Base-by-base conservation (phyloP, 2,797 vertebrate genomes). In the Cryptoblepharus egeriae region DNA sequence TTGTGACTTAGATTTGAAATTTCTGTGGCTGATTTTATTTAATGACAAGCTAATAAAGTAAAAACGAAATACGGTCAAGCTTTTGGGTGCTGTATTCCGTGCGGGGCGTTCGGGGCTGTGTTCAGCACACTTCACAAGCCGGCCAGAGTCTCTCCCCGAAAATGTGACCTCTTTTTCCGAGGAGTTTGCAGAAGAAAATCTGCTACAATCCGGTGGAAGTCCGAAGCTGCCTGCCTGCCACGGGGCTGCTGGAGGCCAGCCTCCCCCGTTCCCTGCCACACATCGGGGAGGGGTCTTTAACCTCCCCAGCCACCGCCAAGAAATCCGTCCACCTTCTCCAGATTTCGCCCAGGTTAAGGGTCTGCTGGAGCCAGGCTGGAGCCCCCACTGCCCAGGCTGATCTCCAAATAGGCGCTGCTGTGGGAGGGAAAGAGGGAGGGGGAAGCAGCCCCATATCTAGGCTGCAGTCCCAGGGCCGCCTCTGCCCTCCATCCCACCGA, bases 1-100 rank as follows among this genome's bases (percentile, higher is more conserved):
- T 96, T 98, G 97, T 98, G 98, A 97, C 96, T 96, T 97, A 95
- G 97, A 97, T 97, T n/a, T 94, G 98, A 96, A 95, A 96, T 96
- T 96, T 97, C 95, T 98, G 98, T 99, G 97, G 96, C 96, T 97
- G 97, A 96, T 96, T 96, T 98, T 98, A 99, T 99, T 99, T 99
- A 99, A 99, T 98, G 94, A 96, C 94, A 96, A 98, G 96, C 96
- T 96, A 99, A 99, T 99, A 96, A 96, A 94, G 88, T 95, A 93
- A 97, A 97, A 96, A 96, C n/a, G n/a, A 95, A 91, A 93, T 78
- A 86, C 64, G 96, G 96, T 95, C 95, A 95, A 96, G 96, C 93
- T 96, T 97, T 95, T 96, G 90, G 94, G 93, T 96, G 92, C 91
- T 89, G 92, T 88, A 93, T 96, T 89, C 90, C 94, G 76, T 93